Base-by-base conservation (phyloP, 53 echinoderm and acorn worm genomes). In the Echinometra lucunter region DNA sequence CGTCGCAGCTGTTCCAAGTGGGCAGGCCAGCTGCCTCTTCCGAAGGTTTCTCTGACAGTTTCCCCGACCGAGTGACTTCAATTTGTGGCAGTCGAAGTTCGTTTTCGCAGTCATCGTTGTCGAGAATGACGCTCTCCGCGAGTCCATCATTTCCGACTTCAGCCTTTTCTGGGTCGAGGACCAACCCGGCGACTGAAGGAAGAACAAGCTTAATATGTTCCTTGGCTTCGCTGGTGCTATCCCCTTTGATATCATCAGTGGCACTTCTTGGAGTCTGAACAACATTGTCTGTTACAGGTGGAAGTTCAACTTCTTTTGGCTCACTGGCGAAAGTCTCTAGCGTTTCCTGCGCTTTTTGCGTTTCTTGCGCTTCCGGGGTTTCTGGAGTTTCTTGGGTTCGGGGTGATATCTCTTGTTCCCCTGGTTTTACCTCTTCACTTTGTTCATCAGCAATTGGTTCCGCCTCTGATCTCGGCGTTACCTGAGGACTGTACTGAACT, bases 101-200 rank as follows among this genome's bases (percentile, higher is more conserved):
- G 2, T 38, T 70, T 0, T 42, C 69, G 6, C 40, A 7, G 40
- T 67, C 92, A 28, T 72, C 72, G 34, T 92, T 37, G 27, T 92
- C 81, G 30, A 93, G 81, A 57, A 93, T 93, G 23, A 80, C 57
- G 58, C 93, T 93, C 42, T 93, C 93, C 8, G 60, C 81, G 42
- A 78, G 80, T 53, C 81, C 93, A 93, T 93, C 80, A 38, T 80
- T 93, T 7, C 58, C 47, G 34, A 56, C 88, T 56, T 56, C 88
- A 30, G 30, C 88, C 37, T 88, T 78, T 40, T 78, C 78, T 40
- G 42, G 78, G 42, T 78, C 21, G 6, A 78, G 88, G 30, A 56
- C 88, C 88, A 56, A 88, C 49, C 49, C 72, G 45, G 45, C 92
- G 72, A 92, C 92, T 2, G 92, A 72, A 42, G 92, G 92, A 40